These are phyloP conservation scores for Amniataba percoides DNA, from an alignment of 2,797 vertebrate genomes.

Conservation along the genomic window DNA sequence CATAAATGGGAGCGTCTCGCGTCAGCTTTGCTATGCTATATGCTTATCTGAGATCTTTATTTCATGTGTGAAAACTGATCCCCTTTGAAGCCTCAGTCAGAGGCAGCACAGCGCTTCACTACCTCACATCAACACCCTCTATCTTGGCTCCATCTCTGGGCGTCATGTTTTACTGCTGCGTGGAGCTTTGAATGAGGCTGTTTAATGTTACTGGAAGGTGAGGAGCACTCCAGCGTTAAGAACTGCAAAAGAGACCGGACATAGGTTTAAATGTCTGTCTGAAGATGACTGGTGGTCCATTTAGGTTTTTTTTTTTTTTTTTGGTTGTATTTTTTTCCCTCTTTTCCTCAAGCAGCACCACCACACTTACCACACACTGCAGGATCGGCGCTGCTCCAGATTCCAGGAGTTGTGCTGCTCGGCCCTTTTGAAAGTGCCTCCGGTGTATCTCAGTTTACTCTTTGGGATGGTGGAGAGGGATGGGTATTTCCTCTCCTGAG, in stretches of 20 bases:
- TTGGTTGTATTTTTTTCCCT: neutral
- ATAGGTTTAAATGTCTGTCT: slow-evolving; percentile 54
- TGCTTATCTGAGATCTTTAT: slow-evolving; percentile 84
- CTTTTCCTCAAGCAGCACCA: slow-evolving; percentile 10
- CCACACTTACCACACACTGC: slow-evolving; percentile 41
- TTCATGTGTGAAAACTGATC: slow-evolving; percentile 82
- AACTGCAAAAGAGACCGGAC: slow-evolving; percentile 44
- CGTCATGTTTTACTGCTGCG: slow-evolving; percentile 75
- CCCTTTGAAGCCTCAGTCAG: slow-evolving; percentile 79
- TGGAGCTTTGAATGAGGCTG: slow-evolving; percentile 65
- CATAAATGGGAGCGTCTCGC: slow-evolving; percentile 64
- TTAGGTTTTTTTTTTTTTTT: neutral
- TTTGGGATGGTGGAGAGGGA: slow-evolving; percentile 56
- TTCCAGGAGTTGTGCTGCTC: slow-evolving; percentile 56
- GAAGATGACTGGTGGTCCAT: slow-evolving; percentile 40
- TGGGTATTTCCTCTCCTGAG: slow-evolving; percentile 74
- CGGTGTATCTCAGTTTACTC: slow-evolving; percentile 77
- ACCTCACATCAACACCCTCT: slow-evolving; percentile 80
- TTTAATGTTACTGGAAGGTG: slow-evolving; percentile 70
- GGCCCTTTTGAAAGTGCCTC: slow-evolving; percentile 73
- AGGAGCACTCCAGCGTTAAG: slow-evolving; percentile 50
- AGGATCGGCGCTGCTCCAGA: slow-evolving; percentile 62
- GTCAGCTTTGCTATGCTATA: slow-evolving; percentile 70
- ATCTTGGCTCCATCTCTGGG: slow-evolving; percentile 79
- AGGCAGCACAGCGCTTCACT: slow-evolving; percentile 67